Percentiles rank a stretch among this genome's conserved stretches.
Evolutionary conservation across 2,113 vertebrate genomes (phyloP).

Genomic region (Rhodinocichla rosea): DNA sequence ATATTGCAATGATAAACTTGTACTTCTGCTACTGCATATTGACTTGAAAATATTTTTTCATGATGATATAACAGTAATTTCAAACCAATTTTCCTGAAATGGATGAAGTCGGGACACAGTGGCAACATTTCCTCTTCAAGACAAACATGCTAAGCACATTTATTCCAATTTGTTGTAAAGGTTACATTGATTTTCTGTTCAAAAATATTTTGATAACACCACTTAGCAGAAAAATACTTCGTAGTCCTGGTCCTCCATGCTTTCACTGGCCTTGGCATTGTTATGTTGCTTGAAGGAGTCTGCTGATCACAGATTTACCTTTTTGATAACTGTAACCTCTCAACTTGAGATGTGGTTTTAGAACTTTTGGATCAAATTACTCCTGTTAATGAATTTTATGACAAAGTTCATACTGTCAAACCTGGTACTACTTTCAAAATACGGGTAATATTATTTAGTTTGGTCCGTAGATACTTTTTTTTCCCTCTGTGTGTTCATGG

Average conservation of each 20-base stretch:
- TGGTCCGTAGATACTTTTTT: neutral
- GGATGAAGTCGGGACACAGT: neutral
- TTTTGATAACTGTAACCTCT: neutral
- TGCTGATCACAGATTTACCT: neutral
- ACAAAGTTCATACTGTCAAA: neutral
- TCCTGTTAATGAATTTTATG: neutral
- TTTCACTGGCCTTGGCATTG: neutral
- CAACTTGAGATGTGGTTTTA: neutral
- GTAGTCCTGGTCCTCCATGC: neutral
- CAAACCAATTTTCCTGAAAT: neutral
- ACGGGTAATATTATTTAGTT: neutral
- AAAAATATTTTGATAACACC: neutral
- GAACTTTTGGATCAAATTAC: neutral
- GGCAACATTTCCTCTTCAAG: neutral
- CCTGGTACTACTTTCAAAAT: neutral
- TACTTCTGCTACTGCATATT: neutral
- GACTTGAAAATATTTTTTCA: neutral
- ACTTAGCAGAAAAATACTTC: neutral
- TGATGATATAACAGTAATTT: neutral
- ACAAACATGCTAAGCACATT: neutral
- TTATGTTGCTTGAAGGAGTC: neutral
- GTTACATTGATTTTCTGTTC: conserved; percentile 2
- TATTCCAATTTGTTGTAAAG: neutral
- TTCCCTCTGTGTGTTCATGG: neutral
- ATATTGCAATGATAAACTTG: neutral